Percentiles rank a stretch among this genome's conserved stretches.
Evolutionary conservation across 2,888 invertebrate species (phyloP).

Genomic region (Phragmatobia fuliginosa): DNA sequence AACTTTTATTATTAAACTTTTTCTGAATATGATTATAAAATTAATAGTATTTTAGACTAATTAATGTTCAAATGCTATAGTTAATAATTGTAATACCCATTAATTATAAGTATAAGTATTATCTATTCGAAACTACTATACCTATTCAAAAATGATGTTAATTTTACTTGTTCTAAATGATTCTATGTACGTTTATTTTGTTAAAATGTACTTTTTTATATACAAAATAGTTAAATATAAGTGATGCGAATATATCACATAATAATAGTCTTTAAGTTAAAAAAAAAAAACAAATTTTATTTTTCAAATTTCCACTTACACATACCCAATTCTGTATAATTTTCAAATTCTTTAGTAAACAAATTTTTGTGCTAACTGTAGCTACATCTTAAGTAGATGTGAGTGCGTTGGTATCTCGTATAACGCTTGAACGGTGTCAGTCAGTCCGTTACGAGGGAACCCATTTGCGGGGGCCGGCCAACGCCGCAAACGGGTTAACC

Average conservation of each 20-base stretch:
- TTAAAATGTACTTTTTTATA: too few species aligned
- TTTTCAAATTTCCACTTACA: neutral
- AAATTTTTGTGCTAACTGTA: conserved; percentile 3
- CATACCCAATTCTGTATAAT: neutral
- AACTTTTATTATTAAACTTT: neutral
- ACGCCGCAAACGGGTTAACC: conserved; percentile 49
- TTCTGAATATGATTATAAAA: neutral
- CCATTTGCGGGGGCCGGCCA: conserved; percentile 49
- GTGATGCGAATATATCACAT: too few species aligned
- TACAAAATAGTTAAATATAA: too few species aligned
- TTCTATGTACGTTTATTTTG: too few species aligned
- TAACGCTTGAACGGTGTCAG: conserved; percentile 62
- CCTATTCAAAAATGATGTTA: too few species aligned
- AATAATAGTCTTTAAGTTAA: too few species aligned
- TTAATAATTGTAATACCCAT: too few species aligned
- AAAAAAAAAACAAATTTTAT: neutral
- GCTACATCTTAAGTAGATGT: conserved; percentile 34
- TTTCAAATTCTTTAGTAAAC: neutral
- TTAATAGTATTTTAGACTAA: neutral
- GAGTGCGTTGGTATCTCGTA: conserved; percentile 49
- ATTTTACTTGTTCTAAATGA: too few species aligned
- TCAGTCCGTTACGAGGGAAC: conserved; percentile 66
- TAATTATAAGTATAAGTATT: too few species aligned
- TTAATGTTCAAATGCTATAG: too few species aligned
- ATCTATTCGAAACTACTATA: too few species aligned